Percentiles rank a stretch among this genome's conserved stretches.
phyloP scores from a whole-genome alignment of 2,888 invertebrate species.

The Drosophila differens region DNA sequence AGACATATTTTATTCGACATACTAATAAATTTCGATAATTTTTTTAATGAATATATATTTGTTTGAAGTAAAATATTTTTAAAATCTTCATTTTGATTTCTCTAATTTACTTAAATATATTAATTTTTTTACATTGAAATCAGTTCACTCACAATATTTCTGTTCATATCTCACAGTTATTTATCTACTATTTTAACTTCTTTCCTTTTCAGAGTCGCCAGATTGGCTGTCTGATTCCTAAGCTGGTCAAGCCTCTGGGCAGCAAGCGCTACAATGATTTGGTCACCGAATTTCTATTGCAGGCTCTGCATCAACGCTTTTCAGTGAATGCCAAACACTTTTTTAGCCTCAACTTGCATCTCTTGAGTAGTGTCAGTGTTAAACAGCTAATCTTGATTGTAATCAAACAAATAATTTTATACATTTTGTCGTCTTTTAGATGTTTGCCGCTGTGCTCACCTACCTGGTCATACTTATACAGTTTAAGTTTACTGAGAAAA shows the following conservation, averaged over 20 bases:
- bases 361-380: slow-evolving; percentile 82
- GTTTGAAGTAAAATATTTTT: background rate
- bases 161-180: background rate
- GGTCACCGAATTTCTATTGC: slow-evolving; percentile 83
- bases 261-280: slow-evolving; percentile 83
- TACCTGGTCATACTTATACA: slow-evolving; percentile 84
- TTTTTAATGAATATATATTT: background rate
- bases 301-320: slow-evolving; percentile 84
- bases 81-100: background rate
- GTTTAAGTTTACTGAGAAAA: slow-evolving; percentile 79
- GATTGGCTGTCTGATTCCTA: slow-evolving; percentile 83
- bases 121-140: background rate
- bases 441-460: slow-evolving; percentile 83
- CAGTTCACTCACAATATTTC: background rate
- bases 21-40: background rate
- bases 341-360: slow-evolving; percentile 82
- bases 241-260: slow-evolving; percentile 80
- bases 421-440: slow-evolving; percentile 53
- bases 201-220: slow-evolving; percentile 77
- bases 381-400: background rate
- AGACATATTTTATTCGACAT: slow-evolving; percentile 20
- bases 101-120: background rate
- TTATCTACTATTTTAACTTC: background rate
- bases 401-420: background rate
- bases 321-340: slow-evolving; percentile 84